Base-by-base conservation (phyloP, 1,140 invertebrate species). In the Zaprionus kolodkinae region DNA sequence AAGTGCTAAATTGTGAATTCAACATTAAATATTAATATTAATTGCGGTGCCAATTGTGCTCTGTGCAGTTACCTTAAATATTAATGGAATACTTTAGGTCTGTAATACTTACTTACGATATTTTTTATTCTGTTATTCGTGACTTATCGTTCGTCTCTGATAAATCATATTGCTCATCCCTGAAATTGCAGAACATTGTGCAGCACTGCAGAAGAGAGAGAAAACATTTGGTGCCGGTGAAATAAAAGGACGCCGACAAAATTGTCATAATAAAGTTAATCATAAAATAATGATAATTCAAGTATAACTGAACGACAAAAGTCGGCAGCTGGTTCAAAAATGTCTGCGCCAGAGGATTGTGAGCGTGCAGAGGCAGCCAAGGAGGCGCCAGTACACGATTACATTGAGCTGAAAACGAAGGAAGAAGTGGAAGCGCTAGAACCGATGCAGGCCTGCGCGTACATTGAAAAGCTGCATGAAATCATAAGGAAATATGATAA, bases 401-500 rank as follows among this genome's bases (percentile, higher is more conserved):
- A 67, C 30, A 89, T 81, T 1, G 78, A 89, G 0, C 35, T 89
- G 15, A 81, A 90, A 38, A 55, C 62, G 9, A 55, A 61, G 66
- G 9, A 85, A 10, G 78, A 81, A 5, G 50, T 89, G 27, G 25
- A 77, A 43, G 33, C 66, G 4, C 63, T 83, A 7, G 72, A 85
- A 7, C 17, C 69, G 15, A 54, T 30, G 30, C 78, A 89, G 27
- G 30, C 89, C 25, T 70, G 66, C 7, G 52, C 48, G 17, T 89
- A 89, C 17, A 68, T 89, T 11, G 85, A 89, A 21, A 89, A 89
- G 11, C 43, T 89, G 7, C 85, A 89, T n/a, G 70, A 63, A n/a
- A 81, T 89, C 21, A 89, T 89, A 13, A 59, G 76, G 15, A 89
- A 89, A 72, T 74, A 84, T 21, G 81, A 90, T n/a, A 90, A 15